These are phyloP conservation scores for Crenichthys baileyi DNA, from an alignment of 2,797 vertebrate species.

Conservation along the genomic window DNA sequence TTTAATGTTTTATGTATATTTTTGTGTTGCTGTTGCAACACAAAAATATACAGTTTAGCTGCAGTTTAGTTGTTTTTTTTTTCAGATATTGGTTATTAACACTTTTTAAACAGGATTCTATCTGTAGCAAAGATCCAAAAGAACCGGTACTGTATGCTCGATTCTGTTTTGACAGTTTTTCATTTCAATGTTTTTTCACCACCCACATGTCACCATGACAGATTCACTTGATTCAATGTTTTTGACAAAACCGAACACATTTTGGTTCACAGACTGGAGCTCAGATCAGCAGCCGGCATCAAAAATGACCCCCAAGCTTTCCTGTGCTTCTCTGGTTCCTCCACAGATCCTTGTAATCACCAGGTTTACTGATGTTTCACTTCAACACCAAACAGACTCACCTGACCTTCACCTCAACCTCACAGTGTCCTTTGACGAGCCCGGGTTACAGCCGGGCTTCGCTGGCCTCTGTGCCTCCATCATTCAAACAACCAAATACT, in stretches of 20 bases:
- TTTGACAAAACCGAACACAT: not conserved
- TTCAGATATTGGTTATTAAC: not conserved
- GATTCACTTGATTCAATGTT: not conserved
- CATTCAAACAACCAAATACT: slow-evolving; percentile 37
- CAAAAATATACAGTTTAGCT: not conserved
- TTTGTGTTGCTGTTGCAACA: not conserved
- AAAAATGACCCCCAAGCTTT: slow-evolving; percentile 22
- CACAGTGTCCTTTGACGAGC: slow-evolving; percentile 30
- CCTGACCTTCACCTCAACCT: slow-evolving; percentile 57
- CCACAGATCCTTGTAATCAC: slow-evolving; percentile 32
- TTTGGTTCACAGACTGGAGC: not conserved
- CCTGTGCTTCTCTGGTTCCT: slow-evolving; percentile 2
- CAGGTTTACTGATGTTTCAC: slow-evolving; percentile 50
- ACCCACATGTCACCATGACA: not conserved
- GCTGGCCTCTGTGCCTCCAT: slow-evolving; percentile 42
- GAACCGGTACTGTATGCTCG: not conserved
- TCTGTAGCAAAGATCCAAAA: not conserved
- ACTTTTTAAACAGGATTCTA: too few relatives aligned
- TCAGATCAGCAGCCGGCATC: slow-evolving; percentile 32
- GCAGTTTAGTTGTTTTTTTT: not conserved
- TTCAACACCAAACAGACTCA: slow-evolving; percentile 50
- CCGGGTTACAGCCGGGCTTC: slow-evolving; percentile 39
- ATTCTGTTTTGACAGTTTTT: not conserved
- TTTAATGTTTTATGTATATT: not conserved
- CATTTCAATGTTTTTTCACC: not conserved